Evolutionary conservation across 2,888 invertebrate species (phyloP), one percentile per base, ranked within the genome.

Genomic region (Serripes groenlandicus): DNA sequence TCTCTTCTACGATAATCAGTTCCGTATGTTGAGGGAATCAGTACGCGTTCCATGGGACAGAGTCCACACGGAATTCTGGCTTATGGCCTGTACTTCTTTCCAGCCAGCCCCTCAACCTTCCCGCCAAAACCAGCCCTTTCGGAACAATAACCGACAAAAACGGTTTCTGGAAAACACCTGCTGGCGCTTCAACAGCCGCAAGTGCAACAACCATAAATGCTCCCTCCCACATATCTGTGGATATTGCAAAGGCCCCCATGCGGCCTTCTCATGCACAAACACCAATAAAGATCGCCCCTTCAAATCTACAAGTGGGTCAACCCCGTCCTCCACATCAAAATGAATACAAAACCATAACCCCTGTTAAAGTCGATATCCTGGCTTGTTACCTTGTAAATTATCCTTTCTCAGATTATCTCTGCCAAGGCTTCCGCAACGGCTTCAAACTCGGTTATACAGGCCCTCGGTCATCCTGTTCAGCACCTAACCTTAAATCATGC

Each of bases 51-150:
- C 78, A 18, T 83, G 79, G 78, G 73, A 77, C 30, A 35, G 75
- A 21, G 9, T 83, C 11, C 82, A 82, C 32, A 76, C 68, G 9
- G 78, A 75, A 42, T 78, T 75, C n/a, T 83, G 78, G 83, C 11
- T 79, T n/a, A 76, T 79, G 79, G 78, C 79, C 15, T 56, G 30
- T 32, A 75, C 78, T n/a, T n/a, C 42, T 34, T 26, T 32, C 56
- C 34, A 23, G 18, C 18, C 54, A 7, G 54, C n/a, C n/a, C 15
- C 34, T 7, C 1, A 32, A 21, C 18, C n/a, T 23, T 34, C n/a
- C n/a, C n/a, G n/a, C n/a, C 26, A 7, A 21, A 7, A 54, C 34
- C 60, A 35, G 23, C 49, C 64, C 35, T 62, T 32, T 49, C 72
- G 52, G 21, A 23, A 32, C 75, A 15, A 21, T 18, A 5, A 4